Base-by-base conservation (phyloP, 2,113 vertebrate species). In the Nothoprocta perdicaria region DNA sequence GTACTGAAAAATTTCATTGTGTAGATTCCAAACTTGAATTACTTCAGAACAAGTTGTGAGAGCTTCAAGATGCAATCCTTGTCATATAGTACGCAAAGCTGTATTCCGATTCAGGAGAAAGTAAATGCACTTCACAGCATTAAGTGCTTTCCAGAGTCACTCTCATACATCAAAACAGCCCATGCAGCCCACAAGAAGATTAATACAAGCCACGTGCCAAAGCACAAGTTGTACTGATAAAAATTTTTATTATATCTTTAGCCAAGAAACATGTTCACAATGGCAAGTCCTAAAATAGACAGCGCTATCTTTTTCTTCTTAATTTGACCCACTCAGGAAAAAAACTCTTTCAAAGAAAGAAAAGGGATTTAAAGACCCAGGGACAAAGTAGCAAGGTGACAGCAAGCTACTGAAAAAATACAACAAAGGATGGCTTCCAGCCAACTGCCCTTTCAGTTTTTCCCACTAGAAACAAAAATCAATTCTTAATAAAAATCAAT, bases 401-500 rank as follows among this genome's bases (percentile, higher is more conserved):
- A 83, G 35, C 48, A 26, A 84, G 9, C 26, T 19, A 80, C 13
- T 6, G 48, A 48, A 38, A 60, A 71, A 45, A 60, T 15, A 83
- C 89, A 88, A 77, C 53, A 60, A 66, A 78, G 41, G 27, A 46
- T 78, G 40, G 46, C 21, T 71, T 84, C n/a, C 52, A 93, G 46
- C 35, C 27, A 84, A 23, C 21, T 35, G n/a, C 38, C 69, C 62
- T 86, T 60, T 88, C 52, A 9, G 33, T n/a, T 94, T 53, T 89
- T 73, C 15, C 21, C n/a, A 21, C 10, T 45, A 33, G 38, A 67
- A 80, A 67, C 84, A 88, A 84, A 88, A 94, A 89, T 50, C 71
- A 85, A 66, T 78, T 62, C 48, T 83, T 68, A 80, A 67, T 89
- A 88, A 84, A 88, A 94, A 89, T 50, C 71, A 85, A 66, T 78